phyloP scores from a whole-genome alignment of 2,797 vertebrate species.

The Poeciliopsis turneri region DNA sequence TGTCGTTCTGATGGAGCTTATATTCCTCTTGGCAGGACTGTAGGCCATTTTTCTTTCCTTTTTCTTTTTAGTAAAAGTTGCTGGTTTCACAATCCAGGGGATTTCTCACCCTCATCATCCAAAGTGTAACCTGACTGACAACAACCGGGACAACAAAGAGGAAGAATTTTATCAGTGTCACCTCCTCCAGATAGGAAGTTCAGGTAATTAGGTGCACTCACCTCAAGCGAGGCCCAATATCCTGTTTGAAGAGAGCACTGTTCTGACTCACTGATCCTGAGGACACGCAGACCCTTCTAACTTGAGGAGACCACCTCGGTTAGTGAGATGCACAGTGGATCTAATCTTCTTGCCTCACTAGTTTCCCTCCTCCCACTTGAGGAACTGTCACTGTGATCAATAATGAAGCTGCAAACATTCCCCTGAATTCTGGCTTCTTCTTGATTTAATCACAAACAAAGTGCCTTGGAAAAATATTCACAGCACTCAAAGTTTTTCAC shows the following conservation, averaged over 20 bases:
- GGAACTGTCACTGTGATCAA: constrained; percentile 55
- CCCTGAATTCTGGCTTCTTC: constrained; percentile 9
- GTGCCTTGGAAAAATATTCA: not conserved
- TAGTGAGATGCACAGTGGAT: constrained; percentile 51
- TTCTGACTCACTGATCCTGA: constrained; percentile 82
- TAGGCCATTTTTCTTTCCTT: constrained; percentile 29
- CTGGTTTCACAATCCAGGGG: constrained; percentile 13
- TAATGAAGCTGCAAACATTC: constrained; percentile 46
- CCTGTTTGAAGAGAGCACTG: constrained; percentile 76
- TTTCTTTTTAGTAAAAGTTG: constrained; percentile 12
- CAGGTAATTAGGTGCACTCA: constrained; percentile 76
- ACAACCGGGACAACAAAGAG: constrained; percentile 56
- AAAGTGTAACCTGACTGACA: constrained; percentile 34
- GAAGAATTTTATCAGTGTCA: constrained; percentile 75
- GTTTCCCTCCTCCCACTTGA: constrained; percentile 64
- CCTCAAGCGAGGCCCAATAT: constrained; percentile 72
- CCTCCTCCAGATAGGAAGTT: constrained; percentile 82
- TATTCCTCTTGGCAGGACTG: constrained; percentile 50
- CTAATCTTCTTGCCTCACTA: constrained; percentile 59
- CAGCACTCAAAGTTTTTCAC: not conserved
- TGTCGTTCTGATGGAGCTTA: constrained; percentile 61
- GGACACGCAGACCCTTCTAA: constrained; percentile 36
- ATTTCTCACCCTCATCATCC: constrained; percentile 29
- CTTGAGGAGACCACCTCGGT: constrained; percentile 59
- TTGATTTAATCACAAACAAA: constrained; percentile 2